phyloP scores from a whole-genome alignment of 2,888 invertebrate genomes.

The Rosalia funebris region DNA sequence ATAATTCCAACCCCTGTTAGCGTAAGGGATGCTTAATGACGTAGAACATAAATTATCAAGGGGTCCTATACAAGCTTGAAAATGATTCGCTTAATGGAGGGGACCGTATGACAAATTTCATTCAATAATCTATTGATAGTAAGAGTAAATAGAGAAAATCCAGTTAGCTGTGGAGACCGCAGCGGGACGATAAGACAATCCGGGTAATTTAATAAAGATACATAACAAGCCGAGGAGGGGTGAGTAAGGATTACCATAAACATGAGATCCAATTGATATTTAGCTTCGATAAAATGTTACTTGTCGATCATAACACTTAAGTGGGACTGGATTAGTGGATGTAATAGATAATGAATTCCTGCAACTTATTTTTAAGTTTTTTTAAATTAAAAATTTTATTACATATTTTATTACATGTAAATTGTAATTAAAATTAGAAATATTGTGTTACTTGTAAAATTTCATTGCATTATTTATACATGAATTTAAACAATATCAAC shows the following conservation, averaged over 20 bases:
- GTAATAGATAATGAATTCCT: too few relatives aligned
- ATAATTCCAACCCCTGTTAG: slow-evolving; percentile 52
- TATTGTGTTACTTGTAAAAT: too few relatives aligned
- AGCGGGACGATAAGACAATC: slow-evolving; percentile 32
- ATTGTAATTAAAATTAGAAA: too few relatives aligned
- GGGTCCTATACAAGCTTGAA: slow-evolving; percentile 55
- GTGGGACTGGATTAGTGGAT: too few relatives aligned
- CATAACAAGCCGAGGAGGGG: slow-evolving; percentile 27
- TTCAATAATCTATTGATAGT: slow-evolving; percentile 49
- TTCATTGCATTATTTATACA: too few relatives aligned
- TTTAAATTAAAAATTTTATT: too few relatives aligned
- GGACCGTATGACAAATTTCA: slow-evolving; percentile 55
- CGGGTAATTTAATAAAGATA: slow-evolving; percentile 37
- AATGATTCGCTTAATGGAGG: slow-evolving; percentile 57
- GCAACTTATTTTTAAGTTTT: too few relatives aligned
- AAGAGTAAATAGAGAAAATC: slow-evolving; percentile 44
- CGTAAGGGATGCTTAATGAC: slow-evolving; percentile 52
- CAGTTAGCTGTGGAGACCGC: slow-evolving; percentile 20
- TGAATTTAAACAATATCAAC: too few relatives aligned
- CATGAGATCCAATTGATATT: slow-evolving; percentile 25
- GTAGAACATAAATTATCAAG: slow-evolving; percentile 52
- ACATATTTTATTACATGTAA: too few relatives aligned
- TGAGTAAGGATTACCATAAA: slow-evolving; percentile 26
- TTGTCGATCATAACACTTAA: too few relatives aligned
- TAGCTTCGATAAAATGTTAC: too few relatives aligned